Percentiles rank a stretch among this genome's conserved stretches.
Evolutionary conservation across 2,113 vertebrate genomes (phyloP).

Genomic region (Carassius gibelio): DNA sequence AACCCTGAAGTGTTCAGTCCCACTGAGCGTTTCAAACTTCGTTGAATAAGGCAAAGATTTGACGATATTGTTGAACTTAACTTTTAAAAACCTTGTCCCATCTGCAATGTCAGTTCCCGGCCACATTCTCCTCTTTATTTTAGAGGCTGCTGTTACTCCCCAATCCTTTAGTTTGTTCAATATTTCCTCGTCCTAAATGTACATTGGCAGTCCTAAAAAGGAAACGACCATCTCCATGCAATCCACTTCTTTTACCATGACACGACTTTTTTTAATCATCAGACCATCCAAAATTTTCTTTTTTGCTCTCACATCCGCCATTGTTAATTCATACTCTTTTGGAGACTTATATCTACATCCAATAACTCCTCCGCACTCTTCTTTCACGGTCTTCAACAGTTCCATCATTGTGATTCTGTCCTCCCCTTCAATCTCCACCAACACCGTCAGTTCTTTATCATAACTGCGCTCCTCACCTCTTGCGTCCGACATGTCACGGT

Average conservation of each 20-base stretch:
- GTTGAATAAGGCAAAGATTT: not conserved
- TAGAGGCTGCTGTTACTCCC: not conserved
- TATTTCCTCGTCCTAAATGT: not conserved
- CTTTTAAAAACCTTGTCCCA: conserved; percentile 7
- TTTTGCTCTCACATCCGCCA: not conserved
- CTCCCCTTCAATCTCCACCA: not conserved
- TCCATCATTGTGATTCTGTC: not conserved
- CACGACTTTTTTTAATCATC: not conserved
- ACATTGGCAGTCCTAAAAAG: not conserved
- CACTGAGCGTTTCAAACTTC: conserved; percentile 17
- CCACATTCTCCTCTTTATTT: conserved; percentile 9
- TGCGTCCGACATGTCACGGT: no score
- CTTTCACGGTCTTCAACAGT: not conserved
- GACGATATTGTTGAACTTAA: not conserved
- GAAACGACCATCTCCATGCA: not conserved
- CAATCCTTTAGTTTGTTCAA: not conserved
- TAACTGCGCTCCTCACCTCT: no score
- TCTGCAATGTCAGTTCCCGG: not conserved
- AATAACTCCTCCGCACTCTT: not conserved
- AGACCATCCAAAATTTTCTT: not conserved
- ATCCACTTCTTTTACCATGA: not conserved
- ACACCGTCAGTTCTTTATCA: not conserved
- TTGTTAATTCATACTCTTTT: not conserved
- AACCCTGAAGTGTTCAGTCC: not conserved
- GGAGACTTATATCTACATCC: not conserved